These are phyloP conservation scores for Cebidichthys violaceus DNA, from an alignment of 2,113 vertebrate genomes.

Conservation along the genomic window DNA sequence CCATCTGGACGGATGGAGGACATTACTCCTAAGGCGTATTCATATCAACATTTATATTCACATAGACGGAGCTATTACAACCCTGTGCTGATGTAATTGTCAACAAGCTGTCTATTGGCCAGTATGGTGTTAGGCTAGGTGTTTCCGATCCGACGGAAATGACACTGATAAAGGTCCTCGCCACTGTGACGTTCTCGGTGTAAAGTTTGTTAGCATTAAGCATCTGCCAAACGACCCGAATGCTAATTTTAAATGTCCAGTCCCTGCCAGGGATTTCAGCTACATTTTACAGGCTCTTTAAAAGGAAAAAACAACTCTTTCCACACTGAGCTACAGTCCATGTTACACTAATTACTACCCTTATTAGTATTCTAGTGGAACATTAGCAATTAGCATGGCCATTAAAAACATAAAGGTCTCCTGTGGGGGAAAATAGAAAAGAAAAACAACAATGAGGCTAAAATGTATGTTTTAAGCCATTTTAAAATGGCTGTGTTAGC, in stretches of 20 bases:
- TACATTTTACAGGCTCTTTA: conserved; percentile 54
- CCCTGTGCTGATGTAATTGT: conserved; percentile 20
- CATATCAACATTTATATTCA: conserved; percentile 47
- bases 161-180: neutral
- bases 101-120: conserved; percentile 35
- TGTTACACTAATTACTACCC: conserved; percentile 65
- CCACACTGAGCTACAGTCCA: conserved; percentile 57
- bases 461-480: conserved; percentile 47
- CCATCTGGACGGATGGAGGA: conserved; percentile 66
- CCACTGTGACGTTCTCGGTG: conserved; percentile 10
- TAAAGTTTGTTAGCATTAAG: conserved; percentile 32
- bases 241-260: conserved; percentile 48
- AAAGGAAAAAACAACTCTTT: conserved; percentile 51
- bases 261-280: conserved; percentile 48
- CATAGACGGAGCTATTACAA: conserved; percentile 18
- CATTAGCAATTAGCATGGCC: conserved; percentile 66
- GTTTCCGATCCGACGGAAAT: conserved; percentile 6
- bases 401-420: conserved; percentile 65
- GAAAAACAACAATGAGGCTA: conserved; percentile 42
- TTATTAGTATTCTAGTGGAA: conserved; percentile 75
- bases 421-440: conserved; percentile 27
- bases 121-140: conserved; percentile 5
- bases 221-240: conserved; percentile 43
- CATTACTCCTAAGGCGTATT: conserved; percentile 57
- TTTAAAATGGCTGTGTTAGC: conserved; percentile 18